phyloP scores from a whole-genome alignment of 2,797 vertebrate species.

The Xiphophorus birchmanni region DNA sequence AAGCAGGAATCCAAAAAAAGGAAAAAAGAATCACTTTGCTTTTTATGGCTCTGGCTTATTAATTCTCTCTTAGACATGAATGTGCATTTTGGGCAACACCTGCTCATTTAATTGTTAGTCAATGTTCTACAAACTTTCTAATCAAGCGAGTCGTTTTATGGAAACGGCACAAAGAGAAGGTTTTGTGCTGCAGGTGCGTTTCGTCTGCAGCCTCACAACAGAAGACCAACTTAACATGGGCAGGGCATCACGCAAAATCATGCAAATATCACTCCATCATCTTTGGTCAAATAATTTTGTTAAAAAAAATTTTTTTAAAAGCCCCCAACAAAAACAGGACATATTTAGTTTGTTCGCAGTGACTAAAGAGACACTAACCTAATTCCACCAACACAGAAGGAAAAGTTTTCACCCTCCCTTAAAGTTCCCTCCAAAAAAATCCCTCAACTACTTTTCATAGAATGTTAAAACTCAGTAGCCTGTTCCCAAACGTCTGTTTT shows the following conservation, averaged over 20 bases:
- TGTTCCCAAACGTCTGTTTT: not conserved
- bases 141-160: not conserved
- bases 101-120: not conserved
- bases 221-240: not conserved
- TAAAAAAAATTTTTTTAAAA: no score
- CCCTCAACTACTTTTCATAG: not conserved
- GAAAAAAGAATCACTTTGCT: constrained; percentile 37
- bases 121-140: no score
- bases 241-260: not conserved
- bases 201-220: not conserved
- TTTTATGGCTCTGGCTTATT: not conserved
- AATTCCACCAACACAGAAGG: not conserved
- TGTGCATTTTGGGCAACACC: not conserved
- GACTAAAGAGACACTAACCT: not conserved
- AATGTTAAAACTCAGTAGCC: not conserved
- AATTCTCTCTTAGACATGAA: not conserved
- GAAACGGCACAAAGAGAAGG: not conserved
- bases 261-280: not conserved
- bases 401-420: not conserved
- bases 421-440: not conserved
- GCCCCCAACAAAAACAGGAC: not conserved
- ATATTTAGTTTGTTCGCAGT: not conserved
- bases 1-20: constrained; percentile 37
- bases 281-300: not conserved
- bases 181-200: not conserved